Base-by-base conservation (phyloP, 2,797 vertebrate genomes). In the Acipenser ruthenus region DNA sequence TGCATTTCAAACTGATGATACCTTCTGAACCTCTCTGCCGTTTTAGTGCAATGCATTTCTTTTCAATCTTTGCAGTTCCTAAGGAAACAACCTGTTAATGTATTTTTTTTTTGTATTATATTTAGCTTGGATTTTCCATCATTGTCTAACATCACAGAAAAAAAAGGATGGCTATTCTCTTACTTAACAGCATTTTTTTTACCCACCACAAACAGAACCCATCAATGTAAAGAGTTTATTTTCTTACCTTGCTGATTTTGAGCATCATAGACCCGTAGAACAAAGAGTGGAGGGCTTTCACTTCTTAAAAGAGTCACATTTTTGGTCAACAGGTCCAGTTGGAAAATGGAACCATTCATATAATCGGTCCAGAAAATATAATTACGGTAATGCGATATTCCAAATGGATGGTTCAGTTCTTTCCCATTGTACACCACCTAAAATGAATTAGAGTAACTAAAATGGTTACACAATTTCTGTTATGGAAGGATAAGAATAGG, bases 281-380 rank as follows among this genome's bases (percentile, higher is more conserved):
- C 95, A 76, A 99, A 99, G 3, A 99, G 76, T 0, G 97, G 97
- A 18, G 97, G 95, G 72, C 92, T 92, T 81, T 99, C 97, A 55
- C 87, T 95, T 70, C 94, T 91, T 70, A 98, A 69, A 65, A 97
- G 83, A 0, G 88, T 93, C 75, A 99, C 93, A 65, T 96, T 93
- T 68, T 86, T 89, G 0, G 87, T 88, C 53, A 82, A 61, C 77
- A 99, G 83, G 81, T 99, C 92, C 84, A 99, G 74, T 83, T 96
- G 95, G 88, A 98, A 99, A 79, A 99, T 96, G 0, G 95, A 98
- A 6, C 94, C 96, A 50, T 98, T 99, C 95, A 99, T 99, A 79
- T 99, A 99, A 80, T 99, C 97, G 5, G 97, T 99, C 97, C 97
- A 99, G 85, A 95, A 99, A 71, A 99, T 91, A 65, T 89, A 93